Percentiles rank a stretch among this genome's conserved stretches.
Evolutionary conservation across 2,888 invertebrate species (phyloP).

Genomic region (Ophion slaviceki): DNA sequence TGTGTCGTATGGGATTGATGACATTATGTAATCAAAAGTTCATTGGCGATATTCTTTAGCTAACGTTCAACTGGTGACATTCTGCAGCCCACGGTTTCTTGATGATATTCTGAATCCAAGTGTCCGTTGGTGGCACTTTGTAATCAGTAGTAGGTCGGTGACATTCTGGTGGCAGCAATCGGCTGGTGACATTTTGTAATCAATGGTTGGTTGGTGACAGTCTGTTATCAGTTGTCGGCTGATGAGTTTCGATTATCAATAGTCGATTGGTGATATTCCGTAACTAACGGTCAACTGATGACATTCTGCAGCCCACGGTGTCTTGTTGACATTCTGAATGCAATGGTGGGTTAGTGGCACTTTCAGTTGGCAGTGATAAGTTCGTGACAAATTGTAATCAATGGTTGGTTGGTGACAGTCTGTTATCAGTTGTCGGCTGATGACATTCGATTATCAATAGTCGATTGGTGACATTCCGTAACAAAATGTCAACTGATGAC

Average conservation of each 20-base stretch:
- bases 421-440: background rate
- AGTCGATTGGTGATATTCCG: background rate
- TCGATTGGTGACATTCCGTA: background rate
- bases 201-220: background rate
- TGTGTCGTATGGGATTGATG: background rate
- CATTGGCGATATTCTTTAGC: background rate
- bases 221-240: background rate
- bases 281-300: background rate
- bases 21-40: background rate
- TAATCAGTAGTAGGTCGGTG: background rate
- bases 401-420: background rate
- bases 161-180: background rate
- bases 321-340: background rate
- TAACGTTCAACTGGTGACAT: background rate
- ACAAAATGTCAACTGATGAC: too few relatives aligned
- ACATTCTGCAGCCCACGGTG: too few relatives aligned
- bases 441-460: background rate
- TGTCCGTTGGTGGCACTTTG: background rate
- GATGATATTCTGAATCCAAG: background rate
- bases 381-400: background rate
- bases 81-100: background rate
- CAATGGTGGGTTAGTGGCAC: background rate
- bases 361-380: background rate
- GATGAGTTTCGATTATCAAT: background rate
- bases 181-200: background rate